Evolutionary conservation across 1,140 invertebrate genomes (phyloP), one percentile per base, ranked within the genome.

Genomic region (Drosophila sturtevanti): DNA sequence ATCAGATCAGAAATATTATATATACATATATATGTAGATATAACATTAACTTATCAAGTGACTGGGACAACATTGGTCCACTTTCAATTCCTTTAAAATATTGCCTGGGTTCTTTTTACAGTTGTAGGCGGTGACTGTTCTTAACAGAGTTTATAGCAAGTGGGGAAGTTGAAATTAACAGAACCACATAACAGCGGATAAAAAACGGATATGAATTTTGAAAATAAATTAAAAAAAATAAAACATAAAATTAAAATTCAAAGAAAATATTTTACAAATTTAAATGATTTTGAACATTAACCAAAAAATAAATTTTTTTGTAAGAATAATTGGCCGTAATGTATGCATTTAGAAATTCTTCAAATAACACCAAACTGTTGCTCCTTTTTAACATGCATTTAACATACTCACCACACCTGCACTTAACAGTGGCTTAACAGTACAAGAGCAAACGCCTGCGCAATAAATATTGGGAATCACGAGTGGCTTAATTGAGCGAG

Each of bases 331-430:
- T 5, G 18, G 35, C 27, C 35, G 48, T 3, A 35, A 21, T 9
- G 0, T 22, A 0, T 10, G 0, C 12, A 11, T 11, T 55, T 66
- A 54, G 4, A 72, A 31, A 56, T 31, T 6, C 24, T 51, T 0
- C 1, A 16, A 34, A 11, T 6, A 9, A 18, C 2, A n/a, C 75
- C 82, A 87, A 87, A 87, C 82, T 87, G 82, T 87, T 87, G 82
- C 82, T 76, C 73, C 78, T 69, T 9, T 14, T 87, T 55, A 67
- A 35, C 68, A 72, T 56, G 16, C 41, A 16, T 44, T 11, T 14
- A 44, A 1, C 16, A 34, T 60, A 62, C 65, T 56, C 67, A 79
- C 63, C 67, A 71, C 56, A 54, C 51, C 52, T 24, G 1, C 2
- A 16, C 37, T 58, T 75, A 73, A 48, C 52, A 63, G 31, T 1